Evolutionary conservation across 2,888 invertebrate genomes (phyloP), one percentile per base, ranked within the genome.

Genomic region (Ennomos quercinarius): DNA sequence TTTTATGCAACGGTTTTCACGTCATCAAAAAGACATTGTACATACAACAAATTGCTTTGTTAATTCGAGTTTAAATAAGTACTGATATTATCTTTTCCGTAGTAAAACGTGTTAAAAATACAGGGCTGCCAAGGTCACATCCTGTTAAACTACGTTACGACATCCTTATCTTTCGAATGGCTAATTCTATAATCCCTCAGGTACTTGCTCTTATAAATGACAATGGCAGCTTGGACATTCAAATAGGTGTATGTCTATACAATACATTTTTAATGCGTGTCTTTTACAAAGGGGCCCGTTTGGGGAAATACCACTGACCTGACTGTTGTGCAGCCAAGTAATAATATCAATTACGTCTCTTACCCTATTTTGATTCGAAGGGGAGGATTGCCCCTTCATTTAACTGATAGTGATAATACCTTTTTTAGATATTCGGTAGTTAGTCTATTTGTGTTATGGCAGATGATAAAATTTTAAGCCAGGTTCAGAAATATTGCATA

Each of bases 281-380:
- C 43, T 51, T 50, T 39, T 42, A 42, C 46, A 13, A 10, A 27
- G 47, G n/a, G 48, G 38, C 10, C 13, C 38, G 34, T 36, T 48
- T 43, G n/a, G 45, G 51, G 52, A 54, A 54, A 59, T 54, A 34
- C 54, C 45, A 45, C 36, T 10, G 45, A 27, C 45, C 11, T n/a
- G 39, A 8, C 17, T 9, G 38, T 53, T 35, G 40, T 39, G 17
- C 17, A 5, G 35, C 34, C 13, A 41, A 59, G 27, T 58, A 58
- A 58, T 58, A 58, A 58, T 53, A 58, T 52, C 39, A 58, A 58
- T 58, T 43, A 43, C 36, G 27, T 11, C 36, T 10, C 12, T 11
- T 11, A 45, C 56, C 56, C 56, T 36, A 36, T 39, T 40, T 4
- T 9, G 17, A 44, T 48, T 42, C 11, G 47, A 39, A 53, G 48